Percentiles rank a stretch among this genome's conserved stretches.
phyloP scores from a whole-genome alignment of 1,140 invertebrate species.

The Mylabris phalerata region DNA sequence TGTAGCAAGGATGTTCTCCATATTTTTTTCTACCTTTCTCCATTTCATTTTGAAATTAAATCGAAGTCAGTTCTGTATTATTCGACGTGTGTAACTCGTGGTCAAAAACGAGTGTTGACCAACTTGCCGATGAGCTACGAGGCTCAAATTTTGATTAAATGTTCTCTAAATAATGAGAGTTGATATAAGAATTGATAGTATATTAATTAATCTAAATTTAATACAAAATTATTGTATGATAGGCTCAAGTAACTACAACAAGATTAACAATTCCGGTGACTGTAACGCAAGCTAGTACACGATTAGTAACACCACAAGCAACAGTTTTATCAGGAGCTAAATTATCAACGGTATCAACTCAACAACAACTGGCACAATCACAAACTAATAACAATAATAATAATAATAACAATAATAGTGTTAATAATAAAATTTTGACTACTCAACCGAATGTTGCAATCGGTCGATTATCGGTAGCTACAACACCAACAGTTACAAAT shows the following conservation, averaged over 20 bases:
- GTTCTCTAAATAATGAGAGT: no score
- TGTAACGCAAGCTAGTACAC: constrained; percentile 24
- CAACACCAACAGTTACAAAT: constrained; percentile 18
- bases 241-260: constrained; percentile 35
- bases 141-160: no score
- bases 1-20: no score
- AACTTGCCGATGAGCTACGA: no score
- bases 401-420: constrained; percentile 22
- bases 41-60: no score
- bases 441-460: constrained; percentile 31
- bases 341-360: constrained; percentile 31
- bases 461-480: constrained; percentile 27
- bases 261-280: constrained; percentile 34
- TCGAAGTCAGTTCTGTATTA: no score
- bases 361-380: constrained; percentile 13
- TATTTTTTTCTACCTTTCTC: no score
- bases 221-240: background rate
- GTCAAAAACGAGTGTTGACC: no score
- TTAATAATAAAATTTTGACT: constrained; percentile 28
- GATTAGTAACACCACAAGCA: constrained; percentile 31
- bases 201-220: no score
- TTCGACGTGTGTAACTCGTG: no score
- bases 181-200: no score
- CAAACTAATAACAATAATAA: constrained; percentile 23
- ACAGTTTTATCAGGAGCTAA: constrained; percentile 30